phyloP scores from a whole-genome alignment of 2,888 invertebrate species.

The Polymixis lichenea region DNA sequence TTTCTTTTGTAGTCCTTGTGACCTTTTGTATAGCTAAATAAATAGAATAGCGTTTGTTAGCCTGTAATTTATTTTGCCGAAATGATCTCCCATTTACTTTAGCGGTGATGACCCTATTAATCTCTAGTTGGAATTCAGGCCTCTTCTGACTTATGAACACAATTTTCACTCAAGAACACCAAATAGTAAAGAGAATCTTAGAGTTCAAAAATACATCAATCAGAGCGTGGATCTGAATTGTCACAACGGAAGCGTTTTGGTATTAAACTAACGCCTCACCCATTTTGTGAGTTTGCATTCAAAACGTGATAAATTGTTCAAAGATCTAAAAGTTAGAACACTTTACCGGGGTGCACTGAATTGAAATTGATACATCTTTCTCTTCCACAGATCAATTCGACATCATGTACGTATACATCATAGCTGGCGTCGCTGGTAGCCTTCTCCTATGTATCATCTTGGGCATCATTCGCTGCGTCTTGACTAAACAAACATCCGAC shows the following conservation, averaged over 20 bases:
- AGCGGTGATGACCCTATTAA: slow-evolving; percentile 56
- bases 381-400: slow-evolving; percentile 92
- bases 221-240: slow-evolving; percentile 9
- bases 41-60: slow-evolving; percentile 49
- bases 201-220: slow-evolving; percentile 20
- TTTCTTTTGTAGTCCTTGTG: slow-evolving; percentile 29
- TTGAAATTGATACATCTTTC: slow-evolving; percentile 16
- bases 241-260: slow-evolving; percentile 6
- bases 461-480: slow-evolving; percentile 93
- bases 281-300: neutral
- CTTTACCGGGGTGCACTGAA: neutral
- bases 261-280: neutral
- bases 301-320: slow-evolving; percentile 16
- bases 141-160: slow-evolving; percentile 33
- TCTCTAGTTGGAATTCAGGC: slow-evolving; percentile 38
- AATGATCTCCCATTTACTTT: slow-evolving; percentile 52
- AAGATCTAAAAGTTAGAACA: slow-evolving; percentile 1
- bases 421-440: slow-evolving; percentile 93
- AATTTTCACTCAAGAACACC: slow-evolving; percentile 35
- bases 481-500: slow-evolving; percentile 92
- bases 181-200: slow-evolving; percentile 14
- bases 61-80: slow-evolving; percentile 47
- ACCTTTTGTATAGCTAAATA: slow-evolving; percentile 36
- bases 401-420: slow-evolving; percentile 95
- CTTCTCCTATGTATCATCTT: slow-evolving; percentile 93